These are phyloP conservation scores for Brotogeris chrysoptera DNA, from an alignment of 2,797 vertebrate genomes.

Conservation along the genomic window DNA sequence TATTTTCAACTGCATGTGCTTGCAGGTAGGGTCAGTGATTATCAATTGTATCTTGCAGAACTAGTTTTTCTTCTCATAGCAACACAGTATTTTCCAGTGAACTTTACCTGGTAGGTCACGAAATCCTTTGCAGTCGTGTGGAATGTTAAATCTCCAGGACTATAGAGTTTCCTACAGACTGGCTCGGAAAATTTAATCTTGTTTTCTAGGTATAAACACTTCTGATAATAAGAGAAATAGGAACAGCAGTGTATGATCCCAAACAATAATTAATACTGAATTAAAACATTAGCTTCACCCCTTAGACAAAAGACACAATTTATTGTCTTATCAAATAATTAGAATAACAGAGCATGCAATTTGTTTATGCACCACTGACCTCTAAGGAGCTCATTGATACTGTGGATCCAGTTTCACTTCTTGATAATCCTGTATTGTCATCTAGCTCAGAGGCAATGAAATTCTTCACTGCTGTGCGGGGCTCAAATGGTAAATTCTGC, in stretches of 20 bases:
- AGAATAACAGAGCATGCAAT: conserved; percentile 10
- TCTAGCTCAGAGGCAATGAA: conserved; percentile 97
- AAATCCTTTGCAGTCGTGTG: conserved; percentile 1
- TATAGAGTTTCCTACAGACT: conserved; percentile 10
- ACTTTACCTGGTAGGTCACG: conserved; percentile 13
- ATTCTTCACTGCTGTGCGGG: conserved; percentile 97
- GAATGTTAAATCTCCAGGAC: conserved; percentile 22
- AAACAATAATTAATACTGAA: conserved; percentile 21
- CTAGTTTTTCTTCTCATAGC: neutral
- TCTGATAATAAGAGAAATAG: conserved; percentile 19
- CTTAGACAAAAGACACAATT: neutral
- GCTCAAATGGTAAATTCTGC: conserved; percentile 96
- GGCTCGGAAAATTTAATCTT: conserved; percentile 42
- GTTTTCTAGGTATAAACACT: conserved; percentile 43
- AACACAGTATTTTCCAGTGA: neutral
- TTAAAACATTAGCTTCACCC: conserved; percentile 2
- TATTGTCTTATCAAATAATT: neutral
- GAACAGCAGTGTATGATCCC: conserved; percentile 3
- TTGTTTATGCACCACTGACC: conserved; percentile 78
- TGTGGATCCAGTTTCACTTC: conserved; percentile 97
- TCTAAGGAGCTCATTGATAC: conserved; percentile 99
- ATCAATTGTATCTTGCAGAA: neutral
- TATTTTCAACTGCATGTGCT: neutral
- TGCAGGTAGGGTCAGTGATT: neutral
- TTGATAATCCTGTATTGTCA: conserved; percentile 89